Base-by-base conservation (phyloP, 2,888 invertebrate species). In the Mythimna impura region DNA sequence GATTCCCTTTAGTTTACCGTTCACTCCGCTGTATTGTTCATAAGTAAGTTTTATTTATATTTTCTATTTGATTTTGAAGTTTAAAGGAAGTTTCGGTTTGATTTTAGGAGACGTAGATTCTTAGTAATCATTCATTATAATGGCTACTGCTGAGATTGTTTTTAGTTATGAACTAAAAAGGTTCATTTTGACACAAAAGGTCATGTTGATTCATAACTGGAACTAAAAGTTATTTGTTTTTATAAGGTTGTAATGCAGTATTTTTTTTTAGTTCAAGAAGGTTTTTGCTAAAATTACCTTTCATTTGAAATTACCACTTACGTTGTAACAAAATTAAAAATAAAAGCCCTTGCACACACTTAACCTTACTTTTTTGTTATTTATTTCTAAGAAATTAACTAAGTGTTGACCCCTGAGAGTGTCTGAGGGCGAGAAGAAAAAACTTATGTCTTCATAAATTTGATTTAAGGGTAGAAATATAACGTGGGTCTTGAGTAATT, bases 381-480 rank as follows among this genome's bases (percentile, higher is more conserved):
- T 79, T 73, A 66, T 85, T 86, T 85, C 80, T 69, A 78, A 78
- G 77, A 84, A 84, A 87, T 86, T 87, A 86, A 84, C 86, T 86
- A 81, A 82, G 68, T 79, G 80, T 82, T 78, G 80, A 84, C 82
- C 80, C 80, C 75, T 22, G 78, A 76, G 84, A 80, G 76, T 80
- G 76, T 78, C 76, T 73, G 81, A 79, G 75, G 84, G 80, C 78
- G 72, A 81, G 54, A 60, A 60, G 50, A 81, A 81, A 86, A 87
- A 85, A 77, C 86, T 84, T 74, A 73, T 82, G 81, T 86, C 83
- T 82, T 83, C 85, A 80, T 84, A 86, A 88, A 87, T 87, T 86
- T 85, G 84, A 87, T 88, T 88, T 85, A 82, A 80, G 76, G 76
- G 78, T 55, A 81, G 72, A 88, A 88, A 87, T 81, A 81, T 84